Conservation (phyloP, 2,888 invertebrate genomes). For the Dioctria rufipes region DNA sequence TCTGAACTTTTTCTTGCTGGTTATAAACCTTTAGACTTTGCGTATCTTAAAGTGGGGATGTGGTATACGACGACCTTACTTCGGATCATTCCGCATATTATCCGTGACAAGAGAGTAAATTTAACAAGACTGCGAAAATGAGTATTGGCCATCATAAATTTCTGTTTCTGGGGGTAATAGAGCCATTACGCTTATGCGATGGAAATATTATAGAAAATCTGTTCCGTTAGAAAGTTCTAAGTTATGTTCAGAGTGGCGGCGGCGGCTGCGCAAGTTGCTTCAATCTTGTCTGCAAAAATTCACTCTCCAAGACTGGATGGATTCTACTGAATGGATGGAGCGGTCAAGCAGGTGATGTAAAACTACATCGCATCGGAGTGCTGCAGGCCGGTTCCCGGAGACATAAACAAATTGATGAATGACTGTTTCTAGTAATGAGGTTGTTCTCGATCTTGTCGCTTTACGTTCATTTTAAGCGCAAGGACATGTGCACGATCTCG, state of each 20-base stretch:
- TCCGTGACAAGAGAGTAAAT: conserved; percentile 4
- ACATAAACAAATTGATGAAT: conserved; percentile 50
- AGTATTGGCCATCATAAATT: conserved; percentile 48
- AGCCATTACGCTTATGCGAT: conserved; percentile 45
- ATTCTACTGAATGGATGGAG: background rate
- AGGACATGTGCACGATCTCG: background rate
- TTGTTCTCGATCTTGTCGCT: conserved; percentile 38
- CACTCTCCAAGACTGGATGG: background rate
- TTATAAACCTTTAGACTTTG: background rate
- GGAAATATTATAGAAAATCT: conserved; percentile 13
- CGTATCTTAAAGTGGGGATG: no score
- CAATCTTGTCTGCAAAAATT: conserved; percentile 1
- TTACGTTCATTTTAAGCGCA: background rate
- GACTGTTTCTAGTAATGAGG: conserved; percentile 44
- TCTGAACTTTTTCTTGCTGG: no score
- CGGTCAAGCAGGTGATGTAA: background rate
- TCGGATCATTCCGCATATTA: conserved; percentile 2
- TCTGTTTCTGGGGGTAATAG: conserved; percentile 40
- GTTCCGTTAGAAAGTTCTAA: conserved; percentile 20
- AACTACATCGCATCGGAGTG: conserved; percentile 1
- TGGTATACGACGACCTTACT: background rate
- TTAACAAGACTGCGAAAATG: conserved; percentile 11
- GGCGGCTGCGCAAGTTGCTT: background rate
- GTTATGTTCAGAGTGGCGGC: background rate
- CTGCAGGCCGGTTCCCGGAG: conserved; percentile 23